Evolutionary conservation across 1,140 invertebrate genomes (phyloP).

Genomic region (Hylyphantes graminicola): DNA sequence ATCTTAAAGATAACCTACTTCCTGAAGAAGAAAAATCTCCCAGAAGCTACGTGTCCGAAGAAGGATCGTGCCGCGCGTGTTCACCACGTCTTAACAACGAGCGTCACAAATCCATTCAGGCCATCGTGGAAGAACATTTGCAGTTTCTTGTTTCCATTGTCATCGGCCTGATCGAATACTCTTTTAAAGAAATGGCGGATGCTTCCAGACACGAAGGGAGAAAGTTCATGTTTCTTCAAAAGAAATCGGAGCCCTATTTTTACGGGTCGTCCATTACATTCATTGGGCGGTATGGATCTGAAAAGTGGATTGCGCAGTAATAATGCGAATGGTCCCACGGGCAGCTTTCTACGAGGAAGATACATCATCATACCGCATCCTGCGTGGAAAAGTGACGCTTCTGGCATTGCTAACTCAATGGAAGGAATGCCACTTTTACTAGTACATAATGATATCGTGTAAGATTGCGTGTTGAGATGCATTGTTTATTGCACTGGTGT

Average conservation of each 20-base stretch:
- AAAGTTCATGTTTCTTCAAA: constrained; percentile 3
- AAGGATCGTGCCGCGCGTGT: constrained; percentile 2
- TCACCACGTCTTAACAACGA: constrained; percentile 32
- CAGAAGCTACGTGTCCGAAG: constrained; percentile 21
- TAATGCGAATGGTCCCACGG: not conserved
- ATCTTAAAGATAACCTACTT: constrained; percentile 39
- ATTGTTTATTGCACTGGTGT: too few relatives aligned
- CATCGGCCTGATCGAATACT: constrained; percentile 32
- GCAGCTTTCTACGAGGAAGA: too few relatives aligned
- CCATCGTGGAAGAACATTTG: not conserved
- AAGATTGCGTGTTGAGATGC: too few relatives aligned
- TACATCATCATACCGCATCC: too few relatives aligned
- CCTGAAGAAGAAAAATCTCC: constrained; percentile 15
- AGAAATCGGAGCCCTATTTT: constrained; percentile 1
- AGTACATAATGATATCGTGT: too few relatives aligned
- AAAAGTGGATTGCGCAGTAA: constrained; percentile 13
- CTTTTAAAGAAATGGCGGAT: constrained; percentile 38
- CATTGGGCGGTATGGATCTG: constrained; percentile 9
- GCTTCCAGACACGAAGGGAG: constrained; percentile 16
- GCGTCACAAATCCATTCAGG: constrained; percentile 17
- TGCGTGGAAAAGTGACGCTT: too few relatives aligned
- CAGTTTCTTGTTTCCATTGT: constrained; percentile 47
- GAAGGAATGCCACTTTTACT: too few relatives aligned
- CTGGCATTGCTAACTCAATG: too few relatives aligned
- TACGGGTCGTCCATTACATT: constrained; percentile 45